These are phyloP conservation scores for Macroglossus sobrinus DNA, from an alignment of 2,113 vertebrate species.

Conservation along the genomic window DNA sequence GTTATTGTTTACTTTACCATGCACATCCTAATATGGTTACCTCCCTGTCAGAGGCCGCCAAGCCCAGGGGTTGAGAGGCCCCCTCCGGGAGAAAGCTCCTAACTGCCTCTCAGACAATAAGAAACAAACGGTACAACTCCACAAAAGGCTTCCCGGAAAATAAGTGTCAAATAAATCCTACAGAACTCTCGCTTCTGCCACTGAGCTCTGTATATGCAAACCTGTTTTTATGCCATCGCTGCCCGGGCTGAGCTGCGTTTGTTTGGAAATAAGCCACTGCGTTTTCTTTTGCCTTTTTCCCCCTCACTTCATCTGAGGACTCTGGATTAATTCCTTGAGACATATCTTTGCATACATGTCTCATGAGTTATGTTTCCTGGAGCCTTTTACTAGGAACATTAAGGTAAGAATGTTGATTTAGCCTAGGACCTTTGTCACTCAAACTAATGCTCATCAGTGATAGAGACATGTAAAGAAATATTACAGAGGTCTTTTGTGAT, in stretches of 20 bases:
- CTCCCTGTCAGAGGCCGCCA: conserved; percentile 88
- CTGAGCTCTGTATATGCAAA: conserved; percentile 75
- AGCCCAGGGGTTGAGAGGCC: conserved; percentile 85
- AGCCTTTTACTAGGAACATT: conserved; percentile 77
- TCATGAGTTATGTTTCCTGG: conserved; percentile 77
- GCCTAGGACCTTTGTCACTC: conserved; percentile 80
- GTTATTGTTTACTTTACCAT: conserved; percentile 99
- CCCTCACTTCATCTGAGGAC: conserved; percentile 53
- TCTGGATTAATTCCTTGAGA: conserved; percentile 78
- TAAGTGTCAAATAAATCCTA: conserved; percentile 86
- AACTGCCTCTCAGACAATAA: conserved; percentile 93
- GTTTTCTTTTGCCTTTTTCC: conserved; percentile 11
- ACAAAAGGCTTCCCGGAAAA: conserved; percentile 87
- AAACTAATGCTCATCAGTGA: conserved; percentile 74
- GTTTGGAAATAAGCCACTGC: conserved; percentile 71
- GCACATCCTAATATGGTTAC: conserved; percentile 97
- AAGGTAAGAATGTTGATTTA: conserved; percentile 82
- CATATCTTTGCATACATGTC: conserved; percentile 73
- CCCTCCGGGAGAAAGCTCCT: conserved; percentile 88
- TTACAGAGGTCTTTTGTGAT: conserved; percentile 59
- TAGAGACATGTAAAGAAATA: conserved; percentile 73
- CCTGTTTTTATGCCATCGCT: conserved; percentile 66
- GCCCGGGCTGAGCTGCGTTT: conserved; percentile 63
- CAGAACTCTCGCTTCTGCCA: conserved; percentile 78
- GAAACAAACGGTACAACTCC: conserved; percentile 93